phyloP scores from a whole-genome alignment of 92 coral and sea anemone species.

The Palythoa grandis region DNA sequence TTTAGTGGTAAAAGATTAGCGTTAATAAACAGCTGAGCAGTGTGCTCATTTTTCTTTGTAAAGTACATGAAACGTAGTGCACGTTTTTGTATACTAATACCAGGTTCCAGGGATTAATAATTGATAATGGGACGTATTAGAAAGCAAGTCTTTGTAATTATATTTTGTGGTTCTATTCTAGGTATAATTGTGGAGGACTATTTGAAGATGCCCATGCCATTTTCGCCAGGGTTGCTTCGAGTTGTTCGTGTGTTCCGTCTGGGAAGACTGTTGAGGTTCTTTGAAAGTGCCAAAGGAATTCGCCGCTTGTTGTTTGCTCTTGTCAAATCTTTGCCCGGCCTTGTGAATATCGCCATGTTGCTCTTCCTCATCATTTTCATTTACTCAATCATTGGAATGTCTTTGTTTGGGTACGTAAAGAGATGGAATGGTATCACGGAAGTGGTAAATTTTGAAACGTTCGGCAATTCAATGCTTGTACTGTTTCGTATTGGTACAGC shows the following conservation, averaged over 20 bases:
- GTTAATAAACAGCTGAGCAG: too few relatives aligned
- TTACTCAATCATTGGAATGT: conserved; percentile 98
- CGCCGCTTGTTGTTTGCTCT: conserved; percentile 92
- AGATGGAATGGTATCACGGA: conserved; percentile 90
- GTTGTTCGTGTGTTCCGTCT: conserved; percentile 96
- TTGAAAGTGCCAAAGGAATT: conserved; percentile 96
- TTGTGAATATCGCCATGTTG: conserved; percentile 91
- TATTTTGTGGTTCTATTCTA: conserved; percentile 26
- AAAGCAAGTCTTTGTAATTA: background rate
- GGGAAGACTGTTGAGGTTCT: conserved; percentile 92
- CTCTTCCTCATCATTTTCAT: conserved; percentile 92
- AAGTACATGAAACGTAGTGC: too few relatives aligned
- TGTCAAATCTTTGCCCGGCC: conserved; percentile 94
- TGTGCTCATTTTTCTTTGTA: too few relatives aligned
- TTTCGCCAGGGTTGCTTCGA: conserved; percentile 97
- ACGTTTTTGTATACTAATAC: too few relatives aligned
- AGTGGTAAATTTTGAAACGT: conserved; percentile 95
- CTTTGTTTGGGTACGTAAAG: conserved; percentile 95
- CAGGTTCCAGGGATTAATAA: too few relatives aligned
- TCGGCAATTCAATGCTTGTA: conserved; percentile 83
- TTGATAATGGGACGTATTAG: too few relatives aligned
- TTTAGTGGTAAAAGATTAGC: too few relatives aligned
- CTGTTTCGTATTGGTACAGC: conserved; percentile 98
- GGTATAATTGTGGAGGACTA: conserved; percentile 88
- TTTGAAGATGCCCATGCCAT: conserved; percentile 75